Evolutionary conservation across 2,113 vertebrate genomes (phyloP).

Genomic region (Scomber scombrus): DNA sequence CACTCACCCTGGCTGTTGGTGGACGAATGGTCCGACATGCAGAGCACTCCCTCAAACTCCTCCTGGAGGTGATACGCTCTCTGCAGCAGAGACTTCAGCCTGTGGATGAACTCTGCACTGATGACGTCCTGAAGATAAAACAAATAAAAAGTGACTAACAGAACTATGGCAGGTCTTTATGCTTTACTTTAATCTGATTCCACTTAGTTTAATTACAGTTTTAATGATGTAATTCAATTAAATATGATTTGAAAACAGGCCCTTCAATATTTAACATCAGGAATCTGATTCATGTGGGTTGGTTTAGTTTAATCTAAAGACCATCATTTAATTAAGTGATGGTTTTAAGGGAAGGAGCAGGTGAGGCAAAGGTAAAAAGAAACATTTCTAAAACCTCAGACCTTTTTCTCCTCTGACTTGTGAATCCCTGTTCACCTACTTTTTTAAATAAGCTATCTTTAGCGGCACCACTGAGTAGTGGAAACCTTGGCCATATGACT

Average conservation of each 20-base stretch:
- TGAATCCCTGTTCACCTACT: background rate
- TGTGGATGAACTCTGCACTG: slow-evolving; percentile 94
- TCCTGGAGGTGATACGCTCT: slow-evolving; percentile 96
- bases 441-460: slow-evolving; percentile 31
- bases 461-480: background rate
- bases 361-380: background rate
- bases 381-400: too few relatives aligned
- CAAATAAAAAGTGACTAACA: background rate
- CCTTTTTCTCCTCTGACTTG: background rate
- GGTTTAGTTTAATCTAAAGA: too few relatives aligned
- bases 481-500: slow-evolving; percentile 1
- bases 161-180: background rate
- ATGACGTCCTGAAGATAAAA: slow-evolving; percentile 90
- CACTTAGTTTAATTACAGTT: too few relatives aligned
- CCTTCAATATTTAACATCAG: too few relatives aligned
- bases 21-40: slow-evolving; percentile 87
- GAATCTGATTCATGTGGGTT: too few relatives aligned
- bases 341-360: too few relatives aligned
- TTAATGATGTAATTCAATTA: too few relatives aligned
- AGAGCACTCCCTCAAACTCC: slow-evolving; percentile 94
- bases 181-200: too few relatives aligned
- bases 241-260: too few relatives aligned
- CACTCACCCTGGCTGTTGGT: slow-evolving; percentile 88
- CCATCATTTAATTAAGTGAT: too few relatives aligned
- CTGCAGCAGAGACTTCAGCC: slow-evolving; percentile 94